These are phyloP conservation scores for Labeo rohita DNA, from an alignment of 2,113 vertebrate genomes.

Conservation along the genomic window DNA sequence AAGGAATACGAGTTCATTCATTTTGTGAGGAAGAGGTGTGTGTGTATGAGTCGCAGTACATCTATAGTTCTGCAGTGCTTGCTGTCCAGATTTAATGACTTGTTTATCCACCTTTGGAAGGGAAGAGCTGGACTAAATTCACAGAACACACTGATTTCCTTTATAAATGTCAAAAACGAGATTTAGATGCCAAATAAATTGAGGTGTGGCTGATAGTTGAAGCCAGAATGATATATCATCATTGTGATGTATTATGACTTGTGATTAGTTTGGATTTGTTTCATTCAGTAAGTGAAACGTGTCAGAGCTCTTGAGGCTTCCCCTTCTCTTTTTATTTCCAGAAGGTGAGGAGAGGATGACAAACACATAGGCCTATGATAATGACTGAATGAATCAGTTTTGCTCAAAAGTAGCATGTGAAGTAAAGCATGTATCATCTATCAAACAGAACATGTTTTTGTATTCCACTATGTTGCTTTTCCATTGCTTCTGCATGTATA, in stretches of 20 bases:
- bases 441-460: not conserved
- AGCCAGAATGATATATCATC: not conserved
- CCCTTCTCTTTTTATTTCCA: not conserved
- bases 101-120: conserved; percentile 20
- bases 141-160: not conserved
- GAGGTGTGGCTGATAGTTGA: not conserved
- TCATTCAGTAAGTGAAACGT: conserved; percentile 9
- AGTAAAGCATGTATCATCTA: not conserved
- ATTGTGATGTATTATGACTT: conserved; percentile 38
- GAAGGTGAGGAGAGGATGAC: not conserved
- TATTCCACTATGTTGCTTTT: not conserved
- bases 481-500: not conserved
- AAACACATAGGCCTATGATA: not conserved
- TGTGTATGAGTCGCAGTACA: not conserved
- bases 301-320: not conserved
- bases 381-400: not conserved
- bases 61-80: not conserved
- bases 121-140: conserved; percentile 11
- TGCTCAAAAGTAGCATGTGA: not conserved
- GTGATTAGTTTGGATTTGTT: conserved; percentile 27
- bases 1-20: conserved; percentile 12
- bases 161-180: conserved; percentile 8
- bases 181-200: conserved; percentile 17
- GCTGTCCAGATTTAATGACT: not conserved
- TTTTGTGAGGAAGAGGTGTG: not conserved